A percentile compares a stretch with the other conserved stretches of the same genome.
Evolutionary conservation across 2,797 vertebrate species (phyloP).

Genomic region (Otus scops): DNA sequence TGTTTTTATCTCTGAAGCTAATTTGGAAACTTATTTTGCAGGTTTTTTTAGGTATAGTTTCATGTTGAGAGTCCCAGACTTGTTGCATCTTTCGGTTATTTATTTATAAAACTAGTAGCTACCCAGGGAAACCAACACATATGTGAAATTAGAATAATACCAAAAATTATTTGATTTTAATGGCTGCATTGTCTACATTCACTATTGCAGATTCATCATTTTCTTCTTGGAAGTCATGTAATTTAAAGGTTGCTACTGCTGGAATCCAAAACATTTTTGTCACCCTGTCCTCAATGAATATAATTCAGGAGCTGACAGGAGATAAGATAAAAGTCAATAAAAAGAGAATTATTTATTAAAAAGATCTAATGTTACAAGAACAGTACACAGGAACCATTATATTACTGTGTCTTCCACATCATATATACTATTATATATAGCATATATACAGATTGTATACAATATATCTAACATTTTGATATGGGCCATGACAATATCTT

Average conservation of each 20-base stretch:
- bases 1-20: background rate
- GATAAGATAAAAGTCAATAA: slow-evolving; percentile 82
- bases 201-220: background rate
- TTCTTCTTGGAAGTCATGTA: background rate
- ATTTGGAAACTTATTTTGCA: background rate
- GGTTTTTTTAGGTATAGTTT: background rate
- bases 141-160: background rate
- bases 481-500: slow-evolving; percentile 62
- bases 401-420: slow-evolving; percentile 78
- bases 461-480: slow-evolving; percentile 73
- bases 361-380: slow-evolving; percentile 84
- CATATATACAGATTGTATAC: slow-evolving; percentile 81
- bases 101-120: background rate
- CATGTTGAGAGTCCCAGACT: background rate
- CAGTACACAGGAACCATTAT: slow-evolving; percentile 80
- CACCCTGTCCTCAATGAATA: background rate
- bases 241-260: background rate
- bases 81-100: background rate
- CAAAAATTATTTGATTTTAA: background rate
- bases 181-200: background rate
- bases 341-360: slow-evolving; percentile 85
- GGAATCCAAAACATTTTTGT: background rate
- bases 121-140: background rate
- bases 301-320: slow-evolving; percentile 70
- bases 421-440: slow-evolving; percentile 79